phyloP scores from a whole-genome alignment of 2,113 vertebrate species.

The Xiphophorus hellerii region DNA sequence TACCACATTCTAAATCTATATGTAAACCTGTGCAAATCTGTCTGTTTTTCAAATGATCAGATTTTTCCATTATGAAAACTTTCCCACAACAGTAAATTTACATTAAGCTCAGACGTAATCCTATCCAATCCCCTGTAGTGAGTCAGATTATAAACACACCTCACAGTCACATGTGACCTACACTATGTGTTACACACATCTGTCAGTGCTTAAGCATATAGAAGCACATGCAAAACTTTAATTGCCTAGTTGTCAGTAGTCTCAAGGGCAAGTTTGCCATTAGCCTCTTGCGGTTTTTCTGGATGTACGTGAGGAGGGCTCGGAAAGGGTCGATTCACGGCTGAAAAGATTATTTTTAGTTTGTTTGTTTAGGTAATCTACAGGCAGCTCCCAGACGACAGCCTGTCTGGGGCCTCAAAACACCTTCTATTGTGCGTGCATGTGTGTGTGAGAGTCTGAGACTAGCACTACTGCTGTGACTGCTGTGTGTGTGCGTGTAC shows the following conservation, averaged over 20 bases:
- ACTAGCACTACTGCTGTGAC: slow-evolving; percentile 32
- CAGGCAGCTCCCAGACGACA: slow-evolving; percentile 71
- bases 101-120: background rate
- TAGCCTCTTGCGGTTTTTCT: slow-evolving; percentile 28
- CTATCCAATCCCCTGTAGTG: background rate
- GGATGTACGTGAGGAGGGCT: slow-evolving; percentile 17
- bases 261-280: slow-evolving; percentile 45
- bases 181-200: slow-evolving; percentile 23
- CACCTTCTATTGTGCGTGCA: slow-evolving; percentile 77
- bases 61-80: background rate
- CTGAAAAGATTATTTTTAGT: slow-evolving; percentile 76
- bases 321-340: slow-evolving; percentile 22
- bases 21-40: background rate
- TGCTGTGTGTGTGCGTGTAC: slow-evolving; percentile 7
- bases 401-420: slow-evolving; percentile 77
- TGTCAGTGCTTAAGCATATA: slow-evolving; percentile 33
- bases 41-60: background rate
- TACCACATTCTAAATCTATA: no score
- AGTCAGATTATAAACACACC: slow-evolving; percentile 14
- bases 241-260: slow-evolving; percentile 28
- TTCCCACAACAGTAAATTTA: background rate
- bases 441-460: slow-evolving; percentile 37
- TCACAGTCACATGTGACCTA: background rate
- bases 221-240: slow-evolving; percentile 38
- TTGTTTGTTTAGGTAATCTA: slow-evolving; percentile 79